Evolutionary conservation across 2,113 vertebrate genomes (phyloP).

Genomic region (Lycocorax pyrrhopterus): DNA sequence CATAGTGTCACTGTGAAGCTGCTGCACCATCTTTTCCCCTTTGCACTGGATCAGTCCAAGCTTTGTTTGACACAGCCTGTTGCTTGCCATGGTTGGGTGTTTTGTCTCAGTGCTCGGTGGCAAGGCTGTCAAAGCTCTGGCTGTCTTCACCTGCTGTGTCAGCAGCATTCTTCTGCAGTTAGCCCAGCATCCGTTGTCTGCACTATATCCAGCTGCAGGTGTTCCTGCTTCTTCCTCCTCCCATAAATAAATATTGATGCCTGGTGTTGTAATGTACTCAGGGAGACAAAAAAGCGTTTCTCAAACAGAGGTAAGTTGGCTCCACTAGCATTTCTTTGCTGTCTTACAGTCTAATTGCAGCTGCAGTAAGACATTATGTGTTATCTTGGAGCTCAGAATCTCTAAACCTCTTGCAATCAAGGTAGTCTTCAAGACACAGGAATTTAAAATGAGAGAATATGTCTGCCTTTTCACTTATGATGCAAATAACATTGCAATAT

Average conservation of each 20-base stretch:
- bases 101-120: not conserved
- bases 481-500: not conserved
- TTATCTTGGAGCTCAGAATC: not conserved
- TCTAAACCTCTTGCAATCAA: not conserved
- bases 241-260: not conserved
- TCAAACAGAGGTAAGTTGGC: not conserved
- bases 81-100: not conserved
- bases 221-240: not conserved
- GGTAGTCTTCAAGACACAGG: not conserved
- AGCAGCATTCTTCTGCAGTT: not conserved
- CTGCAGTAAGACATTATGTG: not conserved
- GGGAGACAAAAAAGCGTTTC: not conserved
- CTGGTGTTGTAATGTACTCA: not conserved
- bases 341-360: not conserved
- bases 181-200: not conserved
- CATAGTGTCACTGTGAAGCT: not conserved
- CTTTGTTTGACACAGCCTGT: not conserved
- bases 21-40: not conserved
- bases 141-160: not conserved
- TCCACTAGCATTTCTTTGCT: not conserved
- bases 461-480: not conserved
- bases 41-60: not conserved
- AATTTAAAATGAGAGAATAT: not conserved
- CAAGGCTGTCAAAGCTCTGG: not conserved
- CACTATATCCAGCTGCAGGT: not conserved